Conservation (phyloP, 1,140 invertebrate genomes). For the Steinernema khuongi region DNA sequence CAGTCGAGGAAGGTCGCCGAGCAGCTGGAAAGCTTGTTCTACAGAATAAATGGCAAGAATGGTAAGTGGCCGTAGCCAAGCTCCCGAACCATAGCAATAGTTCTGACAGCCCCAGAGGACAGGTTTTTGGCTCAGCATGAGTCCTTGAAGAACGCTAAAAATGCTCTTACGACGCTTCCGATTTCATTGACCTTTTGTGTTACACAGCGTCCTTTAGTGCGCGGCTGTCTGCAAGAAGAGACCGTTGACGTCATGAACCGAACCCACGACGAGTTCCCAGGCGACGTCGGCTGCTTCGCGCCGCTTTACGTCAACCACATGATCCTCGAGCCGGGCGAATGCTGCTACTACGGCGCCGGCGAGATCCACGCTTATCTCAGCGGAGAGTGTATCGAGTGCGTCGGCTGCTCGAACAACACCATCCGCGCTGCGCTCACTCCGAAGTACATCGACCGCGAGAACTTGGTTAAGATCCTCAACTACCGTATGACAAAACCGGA, state of each 20-base stretch:
- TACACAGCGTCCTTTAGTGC: constrained; percentile 29
- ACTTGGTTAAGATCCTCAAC: constrained; percentile 75
- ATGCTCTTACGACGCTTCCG: not conserved
- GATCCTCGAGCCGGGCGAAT: constrained; percentile 78
- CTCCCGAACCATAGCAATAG: not conserved
- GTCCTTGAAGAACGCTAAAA: too few relatives aligned
- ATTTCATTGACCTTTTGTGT: constrained; percentile 9
- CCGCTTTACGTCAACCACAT: constrained; percentile 89
- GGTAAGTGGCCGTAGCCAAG: not conserved
- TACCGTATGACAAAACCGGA: constrained; percentile 66
- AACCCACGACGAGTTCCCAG: constrained; percentile 72
- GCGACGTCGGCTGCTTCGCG: constrained; percentile 85
- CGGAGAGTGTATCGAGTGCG: constrained; percentile 96
- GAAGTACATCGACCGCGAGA: constrained; percentile 85
- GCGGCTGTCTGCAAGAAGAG: constrained; percentile 50
- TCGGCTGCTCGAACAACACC: constrained; percentile 97
- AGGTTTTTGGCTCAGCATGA: too few relatives aligned
- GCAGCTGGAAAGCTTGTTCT: constrained; percentile 27
- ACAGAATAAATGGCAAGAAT: constrained; percentile 26
- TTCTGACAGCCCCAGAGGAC: too few relatives aligned
- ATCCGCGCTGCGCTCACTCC: constrained; percentile 89
- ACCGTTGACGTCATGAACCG: constrained; percentile 63
- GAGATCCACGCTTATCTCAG: constrained; percentile 90
- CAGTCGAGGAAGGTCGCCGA: constrained; percentile 28
- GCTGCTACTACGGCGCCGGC: constrained; percentile 84